A percentile compares a stretch with the other conserved stretches of the same genome.
Evolutionary conservation across 2,888 invertebrate species (phyloP).

Genomic region (Esperia sulphurella): DNA sequence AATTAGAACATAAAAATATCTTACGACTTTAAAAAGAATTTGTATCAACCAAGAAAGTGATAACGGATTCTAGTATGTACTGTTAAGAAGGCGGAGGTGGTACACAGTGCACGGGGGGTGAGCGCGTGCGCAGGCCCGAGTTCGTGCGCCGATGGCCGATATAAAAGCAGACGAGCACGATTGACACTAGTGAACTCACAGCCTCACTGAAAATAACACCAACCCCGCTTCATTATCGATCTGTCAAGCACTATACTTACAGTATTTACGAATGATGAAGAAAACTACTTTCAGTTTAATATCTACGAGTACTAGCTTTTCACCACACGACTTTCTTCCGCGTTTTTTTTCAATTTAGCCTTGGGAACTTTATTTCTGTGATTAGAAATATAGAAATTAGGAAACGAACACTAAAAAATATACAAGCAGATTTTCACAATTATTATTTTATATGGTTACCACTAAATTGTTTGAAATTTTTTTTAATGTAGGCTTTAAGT

Average conservation of each 20-base stretch:
- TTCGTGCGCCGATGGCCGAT: constrained; percentile 67
- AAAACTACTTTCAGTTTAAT: neutral
- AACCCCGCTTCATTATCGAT: constrained; percentile 22
- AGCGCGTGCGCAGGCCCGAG: constrained; percentile 31
- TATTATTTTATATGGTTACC: no score
- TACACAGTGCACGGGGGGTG: constrained; percentile 3
- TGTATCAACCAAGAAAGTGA: neutral
- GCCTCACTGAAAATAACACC: constrained; percentile 44
- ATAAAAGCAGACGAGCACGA: constrained; percentile 62
- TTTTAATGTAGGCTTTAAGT: no score
- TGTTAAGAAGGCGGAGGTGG: no score
- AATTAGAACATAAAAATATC: constrained; percentile 4
- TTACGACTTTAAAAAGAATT: neutral
- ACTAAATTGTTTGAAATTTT: no score
- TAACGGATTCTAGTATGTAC: no score
- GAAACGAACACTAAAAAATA: no score
- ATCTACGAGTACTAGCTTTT: no score
- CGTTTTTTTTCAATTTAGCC: no score
- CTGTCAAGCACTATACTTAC: neutral
- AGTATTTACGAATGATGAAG: neutral
- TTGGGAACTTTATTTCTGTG: no score
- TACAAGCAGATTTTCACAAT: no score
- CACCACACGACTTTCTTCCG: no score
- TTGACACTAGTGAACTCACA: constrained; percentile 56
- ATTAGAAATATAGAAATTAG: no score